phyloP scores from a whole-genome alignment of 2,797 vertebrate genomes.

The Hirundo rustica region DNA sequence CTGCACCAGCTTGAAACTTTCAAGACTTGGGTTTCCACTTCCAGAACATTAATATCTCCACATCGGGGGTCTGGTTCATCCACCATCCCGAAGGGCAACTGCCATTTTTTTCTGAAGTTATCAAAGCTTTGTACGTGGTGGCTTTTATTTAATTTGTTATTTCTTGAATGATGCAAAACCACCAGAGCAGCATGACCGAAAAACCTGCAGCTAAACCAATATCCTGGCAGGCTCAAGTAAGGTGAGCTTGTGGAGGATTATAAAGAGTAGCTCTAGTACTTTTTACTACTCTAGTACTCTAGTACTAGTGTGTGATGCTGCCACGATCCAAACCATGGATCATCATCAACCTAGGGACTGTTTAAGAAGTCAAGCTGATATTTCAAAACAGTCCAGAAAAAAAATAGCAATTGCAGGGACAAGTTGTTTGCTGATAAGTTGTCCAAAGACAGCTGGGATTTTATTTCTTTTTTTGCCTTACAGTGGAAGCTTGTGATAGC shows the following conservation, averaged over 20 bases:
- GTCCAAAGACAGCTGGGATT: not conserved
- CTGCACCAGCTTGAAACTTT: not conserved
- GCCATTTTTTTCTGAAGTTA: not conserved
- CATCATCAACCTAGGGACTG: not conserved
- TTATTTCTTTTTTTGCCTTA: not conserved
- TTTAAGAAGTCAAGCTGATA: not conserved
- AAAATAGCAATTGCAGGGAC: not conserved
- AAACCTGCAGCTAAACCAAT: not conserved
- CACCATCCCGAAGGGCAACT: not conserved
- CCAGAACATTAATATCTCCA: not conserved
- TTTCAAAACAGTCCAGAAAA: not conserved
- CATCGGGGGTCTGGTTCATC: not conserved
- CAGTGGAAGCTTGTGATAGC: constrained; percentile 3
- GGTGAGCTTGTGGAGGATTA: not conserved
- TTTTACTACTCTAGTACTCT: too few species aligned
- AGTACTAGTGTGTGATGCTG: not conserved
- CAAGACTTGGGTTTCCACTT: not conserved
- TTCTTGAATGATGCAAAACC: not conserved
- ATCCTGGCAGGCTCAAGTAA: not conserved
- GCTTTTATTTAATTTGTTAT: not conserved
- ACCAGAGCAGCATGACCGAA: not conserved
- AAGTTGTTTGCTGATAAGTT: not conserved
- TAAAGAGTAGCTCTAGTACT: not conserved
- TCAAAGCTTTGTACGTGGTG: not conserved
- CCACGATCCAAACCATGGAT: not conserved